Conservation (phyloP, 1,140 invertebrate species). For the Sitodiplosis mosellana region DNA sequence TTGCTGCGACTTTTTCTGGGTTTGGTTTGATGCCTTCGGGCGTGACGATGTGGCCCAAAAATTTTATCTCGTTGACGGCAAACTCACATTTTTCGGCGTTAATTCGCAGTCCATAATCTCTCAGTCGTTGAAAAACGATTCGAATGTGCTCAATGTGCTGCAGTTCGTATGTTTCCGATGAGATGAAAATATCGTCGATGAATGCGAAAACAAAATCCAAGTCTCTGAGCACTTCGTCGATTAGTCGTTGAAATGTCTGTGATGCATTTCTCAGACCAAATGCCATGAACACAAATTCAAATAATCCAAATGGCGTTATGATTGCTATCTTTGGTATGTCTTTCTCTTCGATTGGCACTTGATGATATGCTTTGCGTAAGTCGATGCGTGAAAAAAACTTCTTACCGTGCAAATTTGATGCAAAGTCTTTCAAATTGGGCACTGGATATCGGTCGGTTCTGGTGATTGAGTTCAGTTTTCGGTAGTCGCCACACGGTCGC, state of each 20-base stretch:
- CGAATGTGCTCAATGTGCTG: too few relatives aligned
- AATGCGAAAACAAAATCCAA: constrained; percentile 15
- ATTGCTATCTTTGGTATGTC: constrained; percentile 19
- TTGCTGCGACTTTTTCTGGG: too few relatives aligned
- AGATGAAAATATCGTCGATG: neutral
- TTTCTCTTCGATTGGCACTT: constrained; percentile 1
- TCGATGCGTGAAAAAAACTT: constrained; percentile 25
- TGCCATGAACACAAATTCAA: constrained; percentile 18
- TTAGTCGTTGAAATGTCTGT: neutral
- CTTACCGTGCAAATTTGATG: constrained; percentile 12
- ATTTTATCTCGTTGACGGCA: too few relatives aligned
- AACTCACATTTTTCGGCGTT: too few relatives aligned
- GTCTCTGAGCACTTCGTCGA: neutral
- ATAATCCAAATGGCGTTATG: constrained; percentile 16
- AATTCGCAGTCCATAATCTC: too few relatives aligned
- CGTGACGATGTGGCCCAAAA: too few relatives aligned
- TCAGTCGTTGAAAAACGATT: too few relatives aligned
- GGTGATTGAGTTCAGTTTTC: constrained; percentile 21
- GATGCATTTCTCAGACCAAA: constrained; percentile 21
- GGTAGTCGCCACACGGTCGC: too few relatives aligned
- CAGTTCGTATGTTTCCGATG: too few relatives aligned
- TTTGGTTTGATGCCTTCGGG: too few relatives aligned
- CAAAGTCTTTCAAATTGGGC: constrained; percentile 14
- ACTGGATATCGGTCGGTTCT: constrained; percentile 6
- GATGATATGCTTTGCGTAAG: constrained; percentile 15